phyloP scores from a whole-genome alignment of 2,113 vertebrate genomes.

The Isurus oxyrinchus region DNA sequence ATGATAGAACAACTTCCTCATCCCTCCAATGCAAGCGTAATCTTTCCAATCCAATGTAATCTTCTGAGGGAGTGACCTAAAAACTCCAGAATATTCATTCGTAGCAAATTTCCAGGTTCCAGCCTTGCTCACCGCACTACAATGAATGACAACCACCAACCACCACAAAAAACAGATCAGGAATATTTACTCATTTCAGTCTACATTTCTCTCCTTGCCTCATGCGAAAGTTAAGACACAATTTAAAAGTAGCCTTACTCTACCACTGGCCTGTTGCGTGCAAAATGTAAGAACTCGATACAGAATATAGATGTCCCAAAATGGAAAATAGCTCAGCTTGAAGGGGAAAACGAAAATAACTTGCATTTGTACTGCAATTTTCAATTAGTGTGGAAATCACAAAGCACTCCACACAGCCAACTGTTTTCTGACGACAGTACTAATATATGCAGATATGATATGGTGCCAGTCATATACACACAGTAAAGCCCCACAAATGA shows the following conservation, averaged over 20 bases:
- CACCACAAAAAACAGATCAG: neutral
- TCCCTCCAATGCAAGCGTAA: neutral
- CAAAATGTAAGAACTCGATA: neutral
- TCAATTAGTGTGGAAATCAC: too few relatives aligned
- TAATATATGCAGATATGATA: neutral
- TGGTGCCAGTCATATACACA: neutral
- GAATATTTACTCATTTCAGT: neutral
- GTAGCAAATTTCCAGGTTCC: neutral
- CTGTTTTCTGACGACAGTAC: neutral
- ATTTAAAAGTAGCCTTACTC: neutral
- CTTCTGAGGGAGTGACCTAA: neutral
- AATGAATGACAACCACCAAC: neutral
- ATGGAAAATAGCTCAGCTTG: neutral
- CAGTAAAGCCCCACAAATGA: neutral
- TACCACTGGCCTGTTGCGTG: neutral
- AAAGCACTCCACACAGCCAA: neutral
- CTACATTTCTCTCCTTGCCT: neutral
- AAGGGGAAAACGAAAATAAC: too few relatives aligned
- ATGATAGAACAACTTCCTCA: too few relatives aligned
- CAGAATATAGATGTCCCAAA: neutral
- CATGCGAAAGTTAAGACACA: neutral
- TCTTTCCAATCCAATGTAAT: neutral
- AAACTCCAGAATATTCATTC: neutral
- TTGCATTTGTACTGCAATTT: too few relatives aligned
- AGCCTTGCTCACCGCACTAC: neutral